These are phyloP conservation scores for Oceanodroma leucorhoa DNA, from an alignment of 2,797 vertebrate species.

Conservation along the genomic window DNA sequence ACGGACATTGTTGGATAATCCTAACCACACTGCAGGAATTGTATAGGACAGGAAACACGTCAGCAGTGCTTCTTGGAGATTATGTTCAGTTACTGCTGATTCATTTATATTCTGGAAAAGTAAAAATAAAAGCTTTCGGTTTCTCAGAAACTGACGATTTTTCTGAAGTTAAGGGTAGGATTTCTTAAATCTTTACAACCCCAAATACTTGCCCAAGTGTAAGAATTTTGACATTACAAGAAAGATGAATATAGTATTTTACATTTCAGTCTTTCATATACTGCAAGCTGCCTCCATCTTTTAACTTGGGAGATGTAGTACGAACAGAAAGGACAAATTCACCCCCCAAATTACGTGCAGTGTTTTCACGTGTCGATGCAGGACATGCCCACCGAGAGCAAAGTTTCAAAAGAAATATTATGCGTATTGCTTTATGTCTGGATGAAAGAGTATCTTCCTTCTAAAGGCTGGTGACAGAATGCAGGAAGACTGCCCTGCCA, in stretches of 20 bases:
- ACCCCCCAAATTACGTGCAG: background rate
- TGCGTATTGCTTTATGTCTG: background rate
- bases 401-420: background rate
- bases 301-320: background rate
- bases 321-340: background rate
- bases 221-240: background rate
- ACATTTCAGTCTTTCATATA: background rate
- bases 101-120: background rate
- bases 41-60: background rate
- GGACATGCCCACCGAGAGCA: background rate
- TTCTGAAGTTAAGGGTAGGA: background rate
- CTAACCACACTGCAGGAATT: background rate
- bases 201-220: background rate
- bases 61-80: too few relatives aligned
- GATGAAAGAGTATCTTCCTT: background rate
- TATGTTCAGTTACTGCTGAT: background rate
- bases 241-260: background rate
- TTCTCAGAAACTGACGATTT: background rate
- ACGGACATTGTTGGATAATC: background rate
- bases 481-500: background rate
- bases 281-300: background rate
- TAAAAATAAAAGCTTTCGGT: background rate
- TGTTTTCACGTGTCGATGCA: accelerated
- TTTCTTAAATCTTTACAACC: background rate
- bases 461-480: background rate